These are phyloP conservation scores for Holocentrus rufus DNA, from an alignment of 2,797 vertebrate species.

Conservation along the genomic window DNA sequence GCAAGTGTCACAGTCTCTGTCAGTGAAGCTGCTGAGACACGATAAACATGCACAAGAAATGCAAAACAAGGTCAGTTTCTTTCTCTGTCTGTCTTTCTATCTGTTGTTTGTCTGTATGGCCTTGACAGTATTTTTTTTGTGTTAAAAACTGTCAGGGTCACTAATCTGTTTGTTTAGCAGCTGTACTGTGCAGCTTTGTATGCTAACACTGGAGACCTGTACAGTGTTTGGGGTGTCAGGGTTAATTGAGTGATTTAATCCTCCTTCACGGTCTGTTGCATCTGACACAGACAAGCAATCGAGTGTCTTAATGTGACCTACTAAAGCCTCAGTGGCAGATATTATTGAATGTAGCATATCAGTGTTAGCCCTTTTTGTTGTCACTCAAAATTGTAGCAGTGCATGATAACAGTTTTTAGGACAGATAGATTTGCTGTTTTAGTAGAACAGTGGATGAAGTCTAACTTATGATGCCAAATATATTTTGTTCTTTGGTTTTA, in stretches of 20 bases:
- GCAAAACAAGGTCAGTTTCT: constrained; percentile 53
- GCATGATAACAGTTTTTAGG: too few relatives aligned
- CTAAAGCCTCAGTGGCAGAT: constrained; percentile 15
- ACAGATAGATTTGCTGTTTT: too few relatives aligned
- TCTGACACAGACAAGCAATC: constrained; percentile 54
- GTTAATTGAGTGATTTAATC: constrained; percentile 73
- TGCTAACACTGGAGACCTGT: constrained; percentile 47
- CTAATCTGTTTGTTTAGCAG: constrained; percentile 39
- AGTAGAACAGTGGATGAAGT: too few relatives aligned
- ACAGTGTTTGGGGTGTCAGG: constrained; percentile 41
- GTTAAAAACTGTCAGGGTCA: neutral
- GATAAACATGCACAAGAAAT: constrained; percentile 32
- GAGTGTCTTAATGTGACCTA: constrained; percentile 60
- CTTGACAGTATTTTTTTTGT: neutral
- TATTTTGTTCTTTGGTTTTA: too few relatives aligned
- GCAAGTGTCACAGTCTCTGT: constrained; percentile 43
- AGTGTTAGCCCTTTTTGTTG: too few relatives aligned
- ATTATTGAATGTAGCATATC: neutral
- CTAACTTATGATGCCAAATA: too few relatives aligned
- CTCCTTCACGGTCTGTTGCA: constrained; percentile 74
- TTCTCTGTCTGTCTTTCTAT: neutral
- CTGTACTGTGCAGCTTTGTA: constrained; percentile 20
- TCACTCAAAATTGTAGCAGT: too few relatives aligned
- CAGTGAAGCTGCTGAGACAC: constrained; percentile 42
- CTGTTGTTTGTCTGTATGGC: neutral